Evolutionary conservation across 2,888 invertebrate genomes (phyloP).

Genomic region (Melanostoma mellinum): DNA sequence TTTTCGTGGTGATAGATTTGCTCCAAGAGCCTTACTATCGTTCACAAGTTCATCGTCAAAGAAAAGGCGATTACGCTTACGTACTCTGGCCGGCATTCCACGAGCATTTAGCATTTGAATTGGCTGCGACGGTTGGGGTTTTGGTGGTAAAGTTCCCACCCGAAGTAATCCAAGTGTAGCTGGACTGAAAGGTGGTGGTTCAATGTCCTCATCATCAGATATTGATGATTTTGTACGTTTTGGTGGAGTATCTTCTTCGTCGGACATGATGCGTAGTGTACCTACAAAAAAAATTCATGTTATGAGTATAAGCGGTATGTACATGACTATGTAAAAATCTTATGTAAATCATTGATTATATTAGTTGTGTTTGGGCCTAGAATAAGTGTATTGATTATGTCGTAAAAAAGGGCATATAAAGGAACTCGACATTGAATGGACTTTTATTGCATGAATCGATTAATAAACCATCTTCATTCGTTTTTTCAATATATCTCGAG

Average conservation of each 20-base stretch:
- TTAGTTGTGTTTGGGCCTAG: too few species aligned
- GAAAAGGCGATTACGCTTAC: conserved; percentile 94
- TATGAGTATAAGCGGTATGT: too few species aligned
- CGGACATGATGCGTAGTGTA: conserved; percentile 64
- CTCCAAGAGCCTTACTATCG: conserved; percentile 89
- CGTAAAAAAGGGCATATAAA: too few species aligned
- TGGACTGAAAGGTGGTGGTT: conserved; percentile 89
- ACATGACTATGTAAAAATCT: too few species aligned
- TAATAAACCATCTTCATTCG: too few species aligned
- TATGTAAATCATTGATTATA: too few species aligned
- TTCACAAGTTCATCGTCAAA: conserved; percentile 95
- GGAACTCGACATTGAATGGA: too few species aligned
- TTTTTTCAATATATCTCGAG: too few species aligned
- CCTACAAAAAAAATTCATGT: conserved; percentile 37
- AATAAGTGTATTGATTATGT: too few species aligned
- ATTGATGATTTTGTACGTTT: conserved; percentile 67
- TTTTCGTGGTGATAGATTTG: conserved; percentile 82
- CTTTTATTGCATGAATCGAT: too few species aligned
- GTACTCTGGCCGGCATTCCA: conserved; percentile 94
- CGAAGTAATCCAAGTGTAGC: conserved; percentile 91
- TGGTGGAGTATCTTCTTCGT: conserved; percentile 62
- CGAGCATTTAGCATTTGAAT: conserved; percentile 92
- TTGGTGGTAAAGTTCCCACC: conserved; percentile 90
- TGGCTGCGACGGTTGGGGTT: conserved; percentile 87
- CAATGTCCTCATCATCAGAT: conserved; percentile 85